A percentile compares a stretch with the other conserved stretches of the same genome.
Conservation (phyloP, 2,888 invertebrate species). For the Lingula anatina region DNA sequence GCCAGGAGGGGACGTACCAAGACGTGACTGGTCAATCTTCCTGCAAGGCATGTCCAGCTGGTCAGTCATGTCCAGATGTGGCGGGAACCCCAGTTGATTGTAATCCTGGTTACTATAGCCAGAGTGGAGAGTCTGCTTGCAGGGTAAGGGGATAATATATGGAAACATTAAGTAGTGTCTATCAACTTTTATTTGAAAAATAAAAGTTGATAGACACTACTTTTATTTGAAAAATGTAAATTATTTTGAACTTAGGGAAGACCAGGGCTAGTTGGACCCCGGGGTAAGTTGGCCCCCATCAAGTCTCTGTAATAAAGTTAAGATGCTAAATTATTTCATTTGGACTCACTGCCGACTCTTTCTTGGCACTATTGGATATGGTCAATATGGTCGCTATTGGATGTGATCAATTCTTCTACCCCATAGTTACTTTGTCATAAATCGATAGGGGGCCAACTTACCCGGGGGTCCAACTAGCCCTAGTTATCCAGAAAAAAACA, state of each 20-base stretch:
- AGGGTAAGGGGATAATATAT: conserved; percentile 27
- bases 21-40: conserved; percentile 26
- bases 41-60: conserved; percentile 38
- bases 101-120: conserved; percentile 33
- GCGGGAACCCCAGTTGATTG: conserved; percentile 26
- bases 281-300: no score
- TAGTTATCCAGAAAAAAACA: background rate
- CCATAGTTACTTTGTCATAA: background rate
- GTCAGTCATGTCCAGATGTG: conserved; percentile 26
- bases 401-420: background rate
- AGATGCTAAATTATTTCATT: no score
- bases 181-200: background rate
- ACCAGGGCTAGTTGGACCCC: no score
- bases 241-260: background rate
- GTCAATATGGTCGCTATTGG: background rate
- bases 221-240: background rate
- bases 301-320: no score
- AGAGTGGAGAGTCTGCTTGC: conserved; percentile 29
- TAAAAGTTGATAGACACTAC: background rate
- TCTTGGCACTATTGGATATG: background rate
- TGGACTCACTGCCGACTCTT: no score
- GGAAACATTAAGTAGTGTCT: no score
- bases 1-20: conserved; percentile 40
- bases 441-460: no score
- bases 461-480: no score